phyloP scores from a whole-genome alignment of 2,797 vertebrate species.

The Megalops cyprinoides region DNA sequence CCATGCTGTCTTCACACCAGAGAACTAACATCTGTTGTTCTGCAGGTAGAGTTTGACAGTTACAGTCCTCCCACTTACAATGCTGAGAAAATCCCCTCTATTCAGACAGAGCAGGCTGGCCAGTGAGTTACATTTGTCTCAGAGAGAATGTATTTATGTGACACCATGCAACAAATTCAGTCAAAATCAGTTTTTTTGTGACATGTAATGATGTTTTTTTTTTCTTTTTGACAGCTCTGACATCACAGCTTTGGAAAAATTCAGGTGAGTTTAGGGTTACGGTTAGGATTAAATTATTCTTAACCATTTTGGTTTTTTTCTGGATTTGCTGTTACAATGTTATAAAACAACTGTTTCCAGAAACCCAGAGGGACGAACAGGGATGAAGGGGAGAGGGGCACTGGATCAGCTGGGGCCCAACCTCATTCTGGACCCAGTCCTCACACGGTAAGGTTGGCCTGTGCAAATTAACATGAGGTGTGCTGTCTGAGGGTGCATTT shows the following conservation, averaged over 20 bases:
- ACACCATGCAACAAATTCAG: too few relatives aligned
- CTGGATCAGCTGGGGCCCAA: conserved; percentile 85
- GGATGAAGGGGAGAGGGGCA: conserved; percentile 80
- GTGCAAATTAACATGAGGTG: background rate
- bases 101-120: conserved; percentile 36
- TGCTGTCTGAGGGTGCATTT: too few relatives aligned
- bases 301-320: background rate
- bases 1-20: background rate
- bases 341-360: conserved; percentile 50
- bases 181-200: background rate
- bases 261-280: conserved; percentile 63
- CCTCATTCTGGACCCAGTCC: conserved; percentile 75
- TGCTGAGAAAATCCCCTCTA: conserved; percentile 41
- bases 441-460: conserved; percentile 80
- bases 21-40: conserved; percentile 8
- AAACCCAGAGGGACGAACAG: conserved; percentile 85
- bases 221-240: conserved; percentile 52
- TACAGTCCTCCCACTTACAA: conserved; percentile 78
- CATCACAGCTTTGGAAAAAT: conserved; percentile 45
- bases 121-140: conserved; percentile 47
- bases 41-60: conserved; percentile 78
- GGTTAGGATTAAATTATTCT: conserved; percentile 31
- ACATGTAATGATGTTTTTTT: background rate
- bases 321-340: background rate
- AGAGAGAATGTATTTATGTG: background rate